A percentile compares a stretch with the other conserved stretches of the same genome.
Evolutionary conservation across 2,888 invertebrate species (phyloP).

Genomic region (Euzetes globulus): DNA sequence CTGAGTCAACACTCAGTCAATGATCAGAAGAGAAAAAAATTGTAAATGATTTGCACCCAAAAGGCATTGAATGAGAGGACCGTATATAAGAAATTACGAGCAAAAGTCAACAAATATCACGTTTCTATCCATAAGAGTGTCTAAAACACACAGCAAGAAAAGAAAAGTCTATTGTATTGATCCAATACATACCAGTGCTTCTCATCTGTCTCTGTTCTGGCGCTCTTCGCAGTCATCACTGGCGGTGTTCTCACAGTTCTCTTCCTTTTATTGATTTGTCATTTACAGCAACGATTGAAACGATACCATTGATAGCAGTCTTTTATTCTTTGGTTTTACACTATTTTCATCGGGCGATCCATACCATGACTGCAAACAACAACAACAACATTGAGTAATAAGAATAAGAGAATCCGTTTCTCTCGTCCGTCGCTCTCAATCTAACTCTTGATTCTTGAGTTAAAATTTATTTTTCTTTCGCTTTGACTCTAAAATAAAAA

Average conservation of each 20-base stretch:
- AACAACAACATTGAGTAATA: too few species aligned
- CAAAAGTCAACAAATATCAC: slow-evolving; percentile 21
- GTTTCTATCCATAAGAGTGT: not conserved
- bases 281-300: not conserved
- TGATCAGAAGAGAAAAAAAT: not conserved
- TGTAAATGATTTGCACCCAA: slow-evolving; percentile 1
- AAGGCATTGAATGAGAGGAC: slow-evolving; percentile 3
- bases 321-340: slow-evolving; percentile 11
- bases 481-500: too few species aligned
- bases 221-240: not conserved
- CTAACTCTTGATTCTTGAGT: too few species aligned
- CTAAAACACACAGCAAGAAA: not conserved
- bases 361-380: not conserved
- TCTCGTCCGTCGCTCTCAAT: too few species aligned
- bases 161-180: slow-evolving; percentile 5
- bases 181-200: slow-evolving; percentile 5
- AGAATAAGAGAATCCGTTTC: not conserved
- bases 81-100: not conserved
- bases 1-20: not conserved
- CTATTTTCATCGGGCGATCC: not conserved
- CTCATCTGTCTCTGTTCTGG: not conserved
- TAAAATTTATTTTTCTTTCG: too few species aligned
- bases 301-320: not conserved
- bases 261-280: slow-evolving; percentile 15
- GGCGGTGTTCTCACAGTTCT: not conserved